A percentile compares a stretch with the other conserved stretches of the same genome.
These are phyloP conservation scores for Drosophila trapezifrons DNA, from an alignment of 1,140 invertebrate species.

Conservation along the genomic window DNA sequence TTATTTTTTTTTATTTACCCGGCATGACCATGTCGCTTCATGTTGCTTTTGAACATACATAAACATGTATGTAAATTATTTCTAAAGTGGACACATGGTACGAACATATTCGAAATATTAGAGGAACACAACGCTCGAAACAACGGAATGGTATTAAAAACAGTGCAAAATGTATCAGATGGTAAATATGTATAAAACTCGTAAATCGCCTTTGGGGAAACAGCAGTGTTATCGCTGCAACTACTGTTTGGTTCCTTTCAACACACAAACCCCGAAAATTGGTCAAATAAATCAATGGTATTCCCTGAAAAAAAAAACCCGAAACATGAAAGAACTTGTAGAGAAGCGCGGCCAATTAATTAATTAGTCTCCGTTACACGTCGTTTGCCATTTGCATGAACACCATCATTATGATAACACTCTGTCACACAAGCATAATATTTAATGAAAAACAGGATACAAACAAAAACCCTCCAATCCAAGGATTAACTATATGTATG, in stretches of 20 bases:
- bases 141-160: conserved; percentile 3
- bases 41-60: not conserved
- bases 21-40: not conserved
- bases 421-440: not conserved
- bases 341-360: not conserved
- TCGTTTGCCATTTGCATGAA: conserved; percentile 9
- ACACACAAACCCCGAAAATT: not conserved
- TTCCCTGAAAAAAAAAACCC: not conserved
- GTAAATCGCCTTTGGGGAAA: conserved; percentile 5
- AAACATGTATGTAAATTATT: conserved; percentile 2
- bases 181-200: conserved; percentile 15
- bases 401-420: not conserved
- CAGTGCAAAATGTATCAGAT: not conserved
- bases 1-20: not conserved
- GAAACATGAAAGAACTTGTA: not conserved
- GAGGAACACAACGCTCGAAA: not conserved
- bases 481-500: not conserved
- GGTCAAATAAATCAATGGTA: conserved; percentile 3
- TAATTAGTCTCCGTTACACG: not conserved
- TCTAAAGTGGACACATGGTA: conserved; percentile 10
- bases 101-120: not conserved
- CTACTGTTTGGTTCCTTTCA: not conserved
- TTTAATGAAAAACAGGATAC: not conserved
- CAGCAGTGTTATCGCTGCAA: conserved; percentile 2
- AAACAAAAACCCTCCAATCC: not conserved